Conservation (phyloP, 2,888 invertebrate species). For the Eledone cirrhosa region DNA sequence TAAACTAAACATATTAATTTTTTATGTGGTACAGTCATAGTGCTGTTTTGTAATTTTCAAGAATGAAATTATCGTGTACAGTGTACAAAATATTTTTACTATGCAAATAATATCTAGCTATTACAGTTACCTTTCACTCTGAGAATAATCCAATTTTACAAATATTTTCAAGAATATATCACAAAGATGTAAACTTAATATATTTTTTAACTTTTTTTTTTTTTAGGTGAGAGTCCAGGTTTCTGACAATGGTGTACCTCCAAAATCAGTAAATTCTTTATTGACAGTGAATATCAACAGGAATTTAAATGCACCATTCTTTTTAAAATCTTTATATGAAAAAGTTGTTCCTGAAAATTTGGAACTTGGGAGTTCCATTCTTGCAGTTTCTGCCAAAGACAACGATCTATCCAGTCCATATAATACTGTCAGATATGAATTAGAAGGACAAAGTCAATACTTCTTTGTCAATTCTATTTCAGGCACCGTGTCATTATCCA, state of each 20-base stretch:
- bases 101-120: no score
- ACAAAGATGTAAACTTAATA: no score
- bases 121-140: no score
- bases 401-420: conserved; percentile 34
- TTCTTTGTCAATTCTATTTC: background rate
- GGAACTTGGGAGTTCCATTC: conserved; percentile 39
- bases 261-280: background rate
- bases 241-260: background rate
- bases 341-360: conserved; percentile 45
- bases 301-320: conserved; percentile 53
- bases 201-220: no score
- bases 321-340: conserved; percentile 44
- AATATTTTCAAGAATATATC: no score
- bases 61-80: no score
- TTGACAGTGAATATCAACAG: conserved; percentile 47
- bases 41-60: no score
- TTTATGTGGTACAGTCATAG: no score
- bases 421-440: background rate
- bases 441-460: background rate
- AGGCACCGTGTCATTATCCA: background rate
- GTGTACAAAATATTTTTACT: no score
- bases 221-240: background rate
- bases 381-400: conserved; percentile 47
- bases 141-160: no score
- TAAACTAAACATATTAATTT: background rate